A percentile compares a stretch with the other conserved stretches of the same genome.
Conservation (phyloP, 2,113 vertebrate species). For the Emydura subglobosa region DNA sequence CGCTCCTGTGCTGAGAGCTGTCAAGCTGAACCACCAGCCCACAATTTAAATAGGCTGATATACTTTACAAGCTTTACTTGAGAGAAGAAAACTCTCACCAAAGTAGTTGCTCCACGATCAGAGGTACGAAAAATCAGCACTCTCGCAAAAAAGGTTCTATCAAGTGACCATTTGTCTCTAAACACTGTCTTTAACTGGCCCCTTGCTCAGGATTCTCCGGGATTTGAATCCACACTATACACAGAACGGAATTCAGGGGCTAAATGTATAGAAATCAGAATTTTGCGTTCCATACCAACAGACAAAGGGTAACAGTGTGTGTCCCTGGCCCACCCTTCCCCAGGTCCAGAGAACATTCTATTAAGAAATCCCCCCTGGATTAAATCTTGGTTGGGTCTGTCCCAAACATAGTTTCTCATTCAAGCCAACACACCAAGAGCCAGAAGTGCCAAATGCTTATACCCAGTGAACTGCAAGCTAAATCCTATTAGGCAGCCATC, state of each 20-base stretch:
- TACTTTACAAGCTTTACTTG: background rate
- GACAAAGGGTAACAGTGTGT: background rate
- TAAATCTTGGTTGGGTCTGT: background rate
- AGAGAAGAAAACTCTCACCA: background rate
- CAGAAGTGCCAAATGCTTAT: background rate
- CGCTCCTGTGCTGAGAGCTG: background rate
- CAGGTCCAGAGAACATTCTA: accelerated
- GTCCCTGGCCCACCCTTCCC: background rate
- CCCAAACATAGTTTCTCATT: background rate
- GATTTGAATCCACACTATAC: background rate
- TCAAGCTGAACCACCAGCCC: background rate
- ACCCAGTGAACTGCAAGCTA: slow-evolving; percentile 9
- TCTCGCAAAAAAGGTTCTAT: background rate
- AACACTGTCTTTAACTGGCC: background rate
- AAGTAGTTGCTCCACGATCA: background rate
- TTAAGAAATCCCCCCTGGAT: background rate
- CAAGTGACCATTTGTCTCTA: background rate
- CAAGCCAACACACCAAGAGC: background rate
- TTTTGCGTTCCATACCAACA: background rate
- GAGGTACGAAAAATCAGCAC: background rate
- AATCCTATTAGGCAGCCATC: slow-evolving; percentile 69
- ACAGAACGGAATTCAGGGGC: background rate
- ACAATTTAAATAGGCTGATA: background rate
- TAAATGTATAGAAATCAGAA: background rate
- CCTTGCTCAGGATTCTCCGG: background rate